Base-by-base conservation (phyloP, 2,797 vertebrate genomes). In the Mus spretus region DNA sequence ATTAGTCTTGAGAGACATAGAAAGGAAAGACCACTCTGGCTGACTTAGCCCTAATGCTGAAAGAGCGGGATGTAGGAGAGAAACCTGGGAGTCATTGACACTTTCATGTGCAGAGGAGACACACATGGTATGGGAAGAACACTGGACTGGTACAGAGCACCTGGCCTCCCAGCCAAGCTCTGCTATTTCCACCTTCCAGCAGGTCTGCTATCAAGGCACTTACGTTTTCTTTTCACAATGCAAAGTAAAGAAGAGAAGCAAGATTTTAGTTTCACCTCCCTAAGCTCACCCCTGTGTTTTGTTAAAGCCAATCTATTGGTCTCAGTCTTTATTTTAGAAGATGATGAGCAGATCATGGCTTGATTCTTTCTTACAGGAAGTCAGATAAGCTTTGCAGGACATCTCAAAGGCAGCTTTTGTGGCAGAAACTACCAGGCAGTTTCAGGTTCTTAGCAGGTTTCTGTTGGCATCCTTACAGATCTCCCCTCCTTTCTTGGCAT, bases 371-470 rank as follows among this genome's bases (percentile, higher is more conserved):
- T 95, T 89, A 13, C 9, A 31, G 50, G 8, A 28, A 19, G 14
- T 47, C 13, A 34, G 31, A 31, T 12, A 34, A 59, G 22, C 3
- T 65, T 81, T 31, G 75, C 77, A 93, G 11, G 31, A 57, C 1
- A n/a, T 78, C 37, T 55, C 3, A 15, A 24, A 6, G 0, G 3
- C 20, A 50, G 22, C 59, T 17, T 0, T 1, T 72, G 1, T 78
- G 85, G 50, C 50, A 82, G 44, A 47, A 86, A 59, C n/a, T 72
- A 14, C 20, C 44, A 77, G 13, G 72, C 1, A 37, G 2, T 77
- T 93, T 88, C 1, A 65, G n/a, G 0, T 90, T 96, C 28, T 4
- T 88, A 3, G 8, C 15, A 91, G 47, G 37, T 34, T 79, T 55
- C 40, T 77, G 89, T 26, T 67, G 82, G 31, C 5, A 70, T 53